phyloP scores from a whole-genome alignment of 2,113 vertebrate genomes.

The Eidolon helvum region DNA sequence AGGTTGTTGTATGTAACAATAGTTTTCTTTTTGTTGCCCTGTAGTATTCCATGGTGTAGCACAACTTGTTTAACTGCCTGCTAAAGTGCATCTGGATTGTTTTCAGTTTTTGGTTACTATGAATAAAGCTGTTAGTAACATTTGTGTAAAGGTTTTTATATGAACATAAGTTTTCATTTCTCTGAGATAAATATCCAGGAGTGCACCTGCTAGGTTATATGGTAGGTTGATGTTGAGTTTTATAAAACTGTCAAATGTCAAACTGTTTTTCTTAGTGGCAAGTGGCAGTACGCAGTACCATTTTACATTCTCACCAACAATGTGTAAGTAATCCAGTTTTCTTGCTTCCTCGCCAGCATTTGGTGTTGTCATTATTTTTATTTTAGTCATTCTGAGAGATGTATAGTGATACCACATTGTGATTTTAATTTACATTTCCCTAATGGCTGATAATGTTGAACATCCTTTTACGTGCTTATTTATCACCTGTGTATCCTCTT shows the following conservation, averaged over 20 bases:
- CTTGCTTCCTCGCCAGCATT: background rate
- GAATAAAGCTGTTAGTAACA: background rate
- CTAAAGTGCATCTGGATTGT: constrained; percentile 9
- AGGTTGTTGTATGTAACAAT: background rate
- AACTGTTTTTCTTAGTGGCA: background rate
- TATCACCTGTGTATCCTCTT: background rate
- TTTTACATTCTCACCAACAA: background rate
- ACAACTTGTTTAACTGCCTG: background rate
- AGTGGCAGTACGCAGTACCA: too few species aligned
- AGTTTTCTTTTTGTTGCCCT: constrained; percentile 16
- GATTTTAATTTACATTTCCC: constrained; percentile 4
- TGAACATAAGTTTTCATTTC: background rate
- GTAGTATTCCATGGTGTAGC: background rate
- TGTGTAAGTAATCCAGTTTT: background rate
- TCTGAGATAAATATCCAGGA: background rate
- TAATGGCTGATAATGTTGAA: background rate
- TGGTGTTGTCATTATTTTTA: background rate
- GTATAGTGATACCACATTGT: background rate
- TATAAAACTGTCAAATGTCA: background rate
- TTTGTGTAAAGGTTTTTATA: background rate
- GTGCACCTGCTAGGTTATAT: background rate
- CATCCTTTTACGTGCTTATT: background rate
- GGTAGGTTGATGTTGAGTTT: background rate
- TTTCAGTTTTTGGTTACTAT: background rate
- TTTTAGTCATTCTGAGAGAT: background rate